Conservation (phyloP, 2,797 vertebrate species). For the Aldrovandia affinis region DNA sequence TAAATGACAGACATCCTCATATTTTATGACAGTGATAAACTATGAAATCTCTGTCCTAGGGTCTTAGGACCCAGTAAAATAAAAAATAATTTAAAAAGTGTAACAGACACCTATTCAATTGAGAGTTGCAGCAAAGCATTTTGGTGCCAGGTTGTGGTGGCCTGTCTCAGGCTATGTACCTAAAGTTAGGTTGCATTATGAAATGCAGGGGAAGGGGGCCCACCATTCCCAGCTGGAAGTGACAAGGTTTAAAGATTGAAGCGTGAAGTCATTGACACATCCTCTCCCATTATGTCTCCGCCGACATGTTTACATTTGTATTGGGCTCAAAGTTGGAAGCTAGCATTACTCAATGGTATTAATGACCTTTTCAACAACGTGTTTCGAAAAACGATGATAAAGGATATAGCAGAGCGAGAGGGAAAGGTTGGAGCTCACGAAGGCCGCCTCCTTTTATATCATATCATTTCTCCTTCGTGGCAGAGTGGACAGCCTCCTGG, state of each 20-base stretch:
- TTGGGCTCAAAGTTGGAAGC: slow-evolving; percentile 5
- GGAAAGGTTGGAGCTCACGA: neutral
- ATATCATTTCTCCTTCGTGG: neutral
- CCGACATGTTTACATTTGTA: neutral
- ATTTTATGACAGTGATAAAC: slow-evolving; percentile 3
- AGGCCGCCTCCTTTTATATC: slow-evolving; percentile 18
- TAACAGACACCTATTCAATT: slow-evolving; percentile 24
- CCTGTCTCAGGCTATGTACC: neutral
- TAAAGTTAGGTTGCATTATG: neutral
- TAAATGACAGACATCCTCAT: slow-evolving; percentile 1
- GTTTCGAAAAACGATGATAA: neutral
- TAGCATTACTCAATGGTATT: slow-evolving; percentile 7
- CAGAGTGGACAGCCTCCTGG: neutral
- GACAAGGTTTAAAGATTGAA: neutral
- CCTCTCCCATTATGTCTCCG: neutral
- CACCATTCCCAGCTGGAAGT: neutral
- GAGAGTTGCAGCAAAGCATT: neutral
- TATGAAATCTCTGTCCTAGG: slow-evolving; percentile 19
- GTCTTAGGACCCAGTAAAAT: slow-evolving; percentile 18
- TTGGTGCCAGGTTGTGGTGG: neutral
- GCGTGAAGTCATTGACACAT: slow-evolving; percentile 8
- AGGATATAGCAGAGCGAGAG: neutral
- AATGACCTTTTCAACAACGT: neutral
- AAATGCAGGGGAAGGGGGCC: neutral
- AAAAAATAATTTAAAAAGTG: neutral